A percentile compares a stretch with the other conserved stretches of the same genome.
These are phyloP conservation scores for Fabriciana adippe DNA, from an alignment of 2,888 invertebrate genomes.

Conservation along the genomic window DNA sequence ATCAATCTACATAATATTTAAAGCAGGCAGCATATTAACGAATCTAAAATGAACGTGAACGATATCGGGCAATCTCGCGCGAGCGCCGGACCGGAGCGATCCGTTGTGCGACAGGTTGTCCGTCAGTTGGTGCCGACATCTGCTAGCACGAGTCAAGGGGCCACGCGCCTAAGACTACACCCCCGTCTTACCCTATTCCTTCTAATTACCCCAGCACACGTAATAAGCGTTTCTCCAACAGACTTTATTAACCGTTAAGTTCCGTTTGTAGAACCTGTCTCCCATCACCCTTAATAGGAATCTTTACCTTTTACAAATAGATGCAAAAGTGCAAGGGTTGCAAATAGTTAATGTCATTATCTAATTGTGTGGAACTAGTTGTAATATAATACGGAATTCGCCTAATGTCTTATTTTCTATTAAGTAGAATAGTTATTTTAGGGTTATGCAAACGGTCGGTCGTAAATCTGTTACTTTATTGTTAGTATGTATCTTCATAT, in stretches of 20 bases:
- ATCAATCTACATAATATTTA: slow-evolving; percentile 21
- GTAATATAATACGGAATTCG: slow-evolving; percentile 47
- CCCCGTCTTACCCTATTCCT: slow-evolving; percentile 68
- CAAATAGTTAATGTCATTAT: slow-evolving; percentile 63
- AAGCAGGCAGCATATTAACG: slow-evolving; percentile 51
- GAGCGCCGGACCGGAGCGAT: slow-evolving; percentile 72
- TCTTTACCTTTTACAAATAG: slow-evolving; percentile 52
- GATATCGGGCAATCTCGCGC: slow-evolving; percentile 58
- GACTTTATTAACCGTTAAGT: slow-evolving; percentile 75
- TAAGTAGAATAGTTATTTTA: slow-evolving; percentile 24
- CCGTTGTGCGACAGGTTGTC: slow-evolving; percentile 81
- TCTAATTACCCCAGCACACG: slow-evolving; percentile 62
- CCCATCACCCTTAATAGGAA: slow-evolving; percentile 54
- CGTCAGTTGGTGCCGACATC: slow-evolving; percentile 76
- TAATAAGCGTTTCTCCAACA: slow-evolving; percentile 59
- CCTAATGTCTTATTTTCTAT: slow-evolving; percentile 40
- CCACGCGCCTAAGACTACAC: slow-evolving; percentile 64
- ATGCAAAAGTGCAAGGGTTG: slow-evolving; percentile 75
- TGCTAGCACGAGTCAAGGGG: slow-evolving; percentile 61
- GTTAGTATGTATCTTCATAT: neutral
- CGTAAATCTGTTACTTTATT: neutral
- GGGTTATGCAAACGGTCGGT: slow-evolving; percentile 24
- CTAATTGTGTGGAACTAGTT: slow-evolving; percentile 73
- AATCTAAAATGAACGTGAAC: slow-evolving; percentile 64
- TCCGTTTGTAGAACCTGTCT: slow-evolving; percentile 77